phyloP scores from a whole-genome alignment of 2,113 vertebrate species.

The Chloroceryle aenea region DNA sequence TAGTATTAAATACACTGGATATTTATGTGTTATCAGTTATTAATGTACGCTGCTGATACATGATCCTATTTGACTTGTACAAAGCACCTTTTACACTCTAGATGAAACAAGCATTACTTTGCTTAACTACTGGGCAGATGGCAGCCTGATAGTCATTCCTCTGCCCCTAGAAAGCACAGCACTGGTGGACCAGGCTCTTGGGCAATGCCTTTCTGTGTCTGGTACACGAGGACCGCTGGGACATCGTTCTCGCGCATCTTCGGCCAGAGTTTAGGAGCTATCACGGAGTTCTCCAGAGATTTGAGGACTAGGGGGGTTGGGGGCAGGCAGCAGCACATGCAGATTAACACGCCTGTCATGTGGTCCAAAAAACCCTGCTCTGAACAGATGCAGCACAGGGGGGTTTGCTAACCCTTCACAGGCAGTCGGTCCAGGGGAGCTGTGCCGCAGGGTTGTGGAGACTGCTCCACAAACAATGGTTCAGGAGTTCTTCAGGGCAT shows the following conservation, averaged over 20 bases:
- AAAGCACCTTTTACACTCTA: background rate
- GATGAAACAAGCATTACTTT: background rate
- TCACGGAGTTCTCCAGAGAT: background rate
- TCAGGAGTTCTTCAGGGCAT: background rate
- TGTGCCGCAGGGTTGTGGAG: background rate
- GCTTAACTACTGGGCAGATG: constrained; percentile 15
- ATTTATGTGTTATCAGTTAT: constrained; percentile 63
- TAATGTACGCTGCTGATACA: constrained; percentile 4
- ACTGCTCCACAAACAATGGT: background rate
- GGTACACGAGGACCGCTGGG: background rate
- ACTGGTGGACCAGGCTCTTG: background rate
- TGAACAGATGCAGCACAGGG: background rate
- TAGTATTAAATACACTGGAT: constrained; percentile 13
- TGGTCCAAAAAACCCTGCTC: background rate
- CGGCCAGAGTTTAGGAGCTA: background rate
- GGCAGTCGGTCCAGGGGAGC: background rate
- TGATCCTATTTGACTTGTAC: background rate
- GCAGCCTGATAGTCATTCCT: background rate
- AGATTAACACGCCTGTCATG: accelerated
- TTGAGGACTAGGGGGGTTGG: background rate
- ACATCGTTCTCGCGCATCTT: background rate
- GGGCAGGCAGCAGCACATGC: background rate
- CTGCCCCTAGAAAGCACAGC: background rate
- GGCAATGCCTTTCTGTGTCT: background rate
- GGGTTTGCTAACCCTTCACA: background rate